phyloP scores from a whole-genome alignment of 2,797 vertebrate genomes.

The Esox lucius region DNA sequence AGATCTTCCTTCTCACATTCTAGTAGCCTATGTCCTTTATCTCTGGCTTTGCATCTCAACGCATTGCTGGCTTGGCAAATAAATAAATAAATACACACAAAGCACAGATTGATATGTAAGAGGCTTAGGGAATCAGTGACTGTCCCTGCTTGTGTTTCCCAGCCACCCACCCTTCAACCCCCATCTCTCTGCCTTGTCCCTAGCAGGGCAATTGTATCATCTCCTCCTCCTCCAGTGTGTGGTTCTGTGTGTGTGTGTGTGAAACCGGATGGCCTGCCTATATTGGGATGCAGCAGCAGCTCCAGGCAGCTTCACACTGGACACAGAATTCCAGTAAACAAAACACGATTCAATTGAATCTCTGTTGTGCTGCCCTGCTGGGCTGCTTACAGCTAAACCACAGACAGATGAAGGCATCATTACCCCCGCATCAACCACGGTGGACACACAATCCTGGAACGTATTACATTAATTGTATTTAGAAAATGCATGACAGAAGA shows the following conservation, averaged over 20 bases:
- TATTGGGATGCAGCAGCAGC: neutral
- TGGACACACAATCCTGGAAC: conserved; percentile 17
- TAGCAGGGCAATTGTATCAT: neutral
- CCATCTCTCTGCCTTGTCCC: too few relatives aligned
- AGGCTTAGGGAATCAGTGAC: conserved; percentile 11
- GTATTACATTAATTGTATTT: conserved; percentile 36
- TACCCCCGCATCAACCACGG: conserved; percentile 47
- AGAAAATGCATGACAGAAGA: conserved; percentile 48
- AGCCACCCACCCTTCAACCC: neutral
- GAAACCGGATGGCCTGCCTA: neutral
- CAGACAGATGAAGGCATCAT: conserved; percentile 62
- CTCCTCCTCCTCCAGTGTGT: neutral
- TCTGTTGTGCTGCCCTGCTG: neutral
- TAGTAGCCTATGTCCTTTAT: neutral
- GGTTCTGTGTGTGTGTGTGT: neutral
- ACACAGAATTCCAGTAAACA: neutral
- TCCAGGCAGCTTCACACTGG: conserved; percentile 35
- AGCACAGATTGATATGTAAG: conserved; percentile 11
- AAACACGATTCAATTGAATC: too few relatives aligned
- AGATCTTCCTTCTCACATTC: neutral
- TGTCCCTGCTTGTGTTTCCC: neutral
- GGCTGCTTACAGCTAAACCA: neutral
- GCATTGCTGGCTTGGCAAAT: neutral
- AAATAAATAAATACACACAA: conserved; percentile 1
- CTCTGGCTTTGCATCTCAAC: neutral